Base-by-base conservation (phyloP, 2,888 invertebrate genomes). In the Dusona sp. region DNA sequence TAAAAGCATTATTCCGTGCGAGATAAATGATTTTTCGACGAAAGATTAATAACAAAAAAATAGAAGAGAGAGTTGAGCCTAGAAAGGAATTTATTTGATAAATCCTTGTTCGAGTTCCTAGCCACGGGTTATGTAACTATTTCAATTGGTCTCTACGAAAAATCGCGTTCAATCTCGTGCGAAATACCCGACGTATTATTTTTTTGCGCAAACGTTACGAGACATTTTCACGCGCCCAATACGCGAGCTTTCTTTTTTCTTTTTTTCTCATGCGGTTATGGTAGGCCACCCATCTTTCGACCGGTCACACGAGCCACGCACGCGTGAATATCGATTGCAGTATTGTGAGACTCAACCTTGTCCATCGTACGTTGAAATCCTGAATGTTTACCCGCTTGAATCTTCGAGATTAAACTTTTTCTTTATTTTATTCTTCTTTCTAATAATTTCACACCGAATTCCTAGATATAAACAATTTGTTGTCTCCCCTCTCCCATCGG, bases 321-420 rank as follows among this genome's bases (percentile, higher is more conserved):
- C n/a, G 48, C 48, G 6, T 7, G 8, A 79, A 79, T 75, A 65
- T 74, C 85, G 73, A 74, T 81, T 73, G 68, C 77, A 72, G 73
- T 72, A 57, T 48, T 38, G 85, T 42, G 51, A 36, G 64, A 83
- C 65, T 72, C 80, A 72, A 51, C 67, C 51, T 54, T 81, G 61
- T 83, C n/a, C 83, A 86, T 38, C 42, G 73, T 78, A 64, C 70
- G 72, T 72, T 67, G 74, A 81, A 83, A 88, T 88, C 86, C 88
- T 88, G 83, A 83, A 86, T 86, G 80, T 88, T 88, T 88, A 88
- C 84, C 61, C 75, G 85, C 83, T 84, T 79, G 61, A 79, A 75
- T 68, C 33, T 51, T 61, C 54, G 51, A 13, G 57, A 81, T n/a
- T 13, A 72, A 74, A 19, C 25, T 42, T 83, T 51, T 79, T 83